Evolutionary conservation across 2,113 vertebrate species (phyloP), one percentile per base, ranked within the genome.

Genomic region (Hoplias malabaricus): DNA sequence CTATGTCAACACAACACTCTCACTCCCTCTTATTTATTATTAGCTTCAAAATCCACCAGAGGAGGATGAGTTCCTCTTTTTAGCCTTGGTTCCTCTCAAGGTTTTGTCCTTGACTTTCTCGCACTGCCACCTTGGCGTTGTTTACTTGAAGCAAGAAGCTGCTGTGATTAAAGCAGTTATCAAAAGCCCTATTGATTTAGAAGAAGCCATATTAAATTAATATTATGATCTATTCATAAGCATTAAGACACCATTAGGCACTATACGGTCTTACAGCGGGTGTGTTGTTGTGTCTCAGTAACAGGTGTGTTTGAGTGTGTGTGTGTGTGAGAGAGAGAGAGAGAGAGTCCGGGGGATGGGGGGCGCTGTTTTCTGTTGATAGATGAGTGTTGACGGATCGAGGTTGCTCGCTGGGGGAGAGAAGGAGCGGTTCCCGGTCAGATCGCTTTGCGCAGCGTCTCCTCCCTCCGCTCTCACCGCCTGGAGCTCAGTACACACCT

Each of bases 321-420:
- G 40, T 25, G 36, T 40, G 43, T 85, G 86, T 78, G 65, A n/a
- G n/a, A n/a, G n/a, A n/a, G n/a, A n/a, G n/a, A n/a, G n/a, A n/a
- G n/a, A n/a, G n/a, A n/a, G n/a, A n/a, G n/a, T 80, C 78, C 19
- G 19, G 25, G 76, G 75, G 79, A 72, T 82, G 82, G 75, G 82
- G 83, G 65, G 86, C 85, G 84, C 80, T 82, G 82, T 16, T n/a
- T n/a, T n/a, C n/a, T 67, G 71, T 40, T 92, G 91, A 93, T 91
- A 88, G 91, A 96, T 96, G 88, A 86, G 83, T 84, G 87, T 62
- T 93, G 94, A 93, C 94, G 95, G 94, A 94, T 95, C 89, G 89
- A 86, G 91, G 86, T 84, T 88, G 90, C 86, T 90, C 86, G 86
- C 90, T 88, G 67, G 91, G 90, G 88, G 90, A 92, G 87, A 89